Percentiles rank a stretch among this genome's conserved stretches.
These are phyloP conservation scores for Hippoglossus hippoglossus DNA, from an alignment of 2,797 vertebrate genomes.

Conservation along the genomic window DNA sequence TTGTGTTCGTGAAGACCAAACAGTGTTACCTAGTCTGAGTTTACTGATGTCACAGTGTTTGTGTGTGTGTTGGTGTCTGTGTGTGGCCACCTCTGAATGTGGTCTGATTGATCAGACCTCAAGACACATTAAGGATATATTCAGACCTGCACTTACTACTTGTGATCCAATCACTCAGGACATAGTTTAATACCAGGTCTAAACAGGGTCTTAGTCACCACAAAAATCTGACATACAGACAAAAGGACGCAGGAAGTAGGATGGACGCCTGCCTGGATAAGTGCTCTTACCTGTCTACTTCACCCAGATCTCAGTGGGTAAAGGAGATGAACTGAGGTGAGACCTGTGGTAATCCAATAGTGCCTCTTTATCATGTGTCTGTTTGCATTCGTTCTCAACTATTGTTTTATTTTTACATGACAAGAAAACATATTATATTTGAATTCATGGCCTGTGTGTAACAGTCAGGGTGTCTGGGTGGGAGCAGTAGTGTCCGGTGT, in stretches of 20 bases:
- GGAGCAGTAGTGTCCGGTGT: conserved; percentile 30
- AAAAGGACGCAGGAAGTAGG: not conserved
- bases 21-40: no score
- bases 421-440: not conserved
- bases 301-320: conserved; percentile 35
- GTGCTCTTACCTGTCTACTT: conserved; percentile 35
- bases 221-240: conserved; percentile 3
- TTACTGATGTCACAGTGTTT: no score
- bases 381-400: not conserved
- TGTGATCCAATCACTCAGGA: no score
- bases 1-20: no score
- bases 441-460: conserved; percentile 19
- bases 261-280: conserved; percentile 18
- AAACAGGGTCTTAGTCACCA: conserved; percentile 4
- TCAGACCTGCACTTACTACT: no score
- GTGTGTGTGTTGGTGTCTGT: no score
- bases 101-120: no score
- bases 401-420: conserved; percentile 10
- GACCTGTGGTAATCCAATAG: conserved; percentile 4
- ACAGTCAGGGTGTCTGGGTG: conserved; percentile 6
- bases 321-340: conserved; percentile 31
- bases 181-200: no score
- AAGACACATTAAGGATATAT: no score
- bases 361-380: conserved; percentile 8
- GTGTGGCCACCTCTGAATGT: no score